Base-by-base conservation (phyloP, 2,113 vertebrate species). In the Sylvia atricapilla region DNA sequence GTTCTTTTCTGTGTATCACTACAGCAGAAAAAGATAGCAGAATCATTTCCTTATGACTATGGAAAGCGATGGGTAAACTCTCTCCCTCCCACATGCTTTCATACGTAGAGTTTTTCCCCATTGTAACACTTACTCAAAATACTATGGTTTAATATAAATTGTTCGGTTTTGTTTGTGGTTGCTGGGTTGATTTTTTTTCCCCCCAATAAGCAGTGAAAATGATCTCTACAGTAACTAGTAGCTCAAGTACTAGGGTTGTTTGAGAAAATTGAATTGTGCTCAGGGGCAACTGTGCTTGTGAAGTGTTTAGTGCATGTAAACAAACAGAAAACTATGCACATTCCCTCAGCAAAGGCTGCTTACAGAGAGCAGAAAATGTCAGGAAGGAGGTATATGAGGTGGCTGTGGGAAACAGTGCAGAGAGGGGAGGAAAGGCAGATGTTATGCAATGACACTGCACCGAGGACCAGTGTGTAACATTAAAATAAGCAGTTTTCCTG, bases 201-300 rank as follows among this genome's bases (percentile, higher is more conserved):
- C 22, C 5, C 4, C 39, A 90, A 74, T 64, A 89, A 78, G 47
- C 60, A 86, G 22, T 37, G 33, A 70, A 93, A 88, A 86, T 88
- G 2, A 85, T 92, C 68, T 86, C 63, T 84, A 43, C 73, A 86
- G 49, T 93, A 93, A 84, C 60, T 49, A 62, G 52, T 78, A 86
- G 39, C 79, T 89, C 37, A 53, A 92, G 52, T 70, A 81, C 68
- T 58, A 47, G 78, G 76, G 76, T 90, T 86, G 52, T 86, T 93
- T 86, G 64, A 86, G 73, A 93, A 97, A 96, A 94, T 60, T 81
- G 85, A 95, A 84, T 93, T 89, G 76, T 78, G 79, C 93, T 89
- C 83, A 90, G 88, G 72, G 88, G 76, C 50, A 90, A 8, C 86
- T 68, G 79, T 75, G 44, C 16, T 90, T 92, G 84, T 90, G 77